These are phyloP conservation scores for Morpho achilles DNA, from an alignment of 2,888 invertebrate genomes.

Conservation along the genomic window DNA sequence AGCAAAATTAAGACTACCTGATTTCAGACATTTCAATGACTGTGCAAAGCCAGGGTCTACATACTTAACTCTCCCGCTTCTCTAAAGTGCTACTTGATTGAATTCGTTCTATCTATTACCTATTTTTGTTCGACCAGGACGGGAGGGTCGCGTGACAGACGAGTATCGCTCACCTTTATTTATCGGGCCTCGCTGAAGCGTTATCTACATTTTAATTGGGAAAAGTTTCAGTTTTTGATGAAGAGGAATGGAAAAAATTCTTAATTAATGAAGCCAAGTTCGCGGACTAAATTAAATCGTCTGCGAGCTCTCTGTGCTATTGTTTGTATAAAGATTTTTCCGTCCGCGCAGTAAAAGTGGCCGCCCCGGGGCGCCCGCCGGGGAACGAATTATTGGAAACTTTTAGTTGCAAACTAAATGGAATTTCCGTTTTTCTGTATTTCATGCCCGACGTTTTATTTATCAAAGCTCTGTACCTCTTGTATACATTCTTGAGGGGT, in stretches of 20 bases:
- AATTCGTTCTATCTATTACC: too few relatives aligned
- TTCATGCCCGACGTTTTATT: too few relatives aligned
- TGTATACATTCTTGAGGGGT: too few relatives aligned
- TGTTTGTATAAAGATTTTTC: slow-evolving; percentile 37
- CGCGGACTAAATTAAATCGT: slow-evolving; percentile 46
- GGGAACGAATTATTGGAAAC: slow-evolving; percentile 14
- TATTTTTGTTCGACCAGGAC: too few relatives aligned
- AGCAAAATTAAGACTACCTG: too few relatives aligned
- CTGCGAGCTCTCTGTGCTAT: slow-evolving; percentile 42
- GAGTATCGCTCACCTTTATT: slow-evolving; percentile 1
- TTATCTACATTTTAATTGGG: slow-evolving; percentile 17
- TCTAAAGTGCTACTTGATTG: too few relatives aligned
- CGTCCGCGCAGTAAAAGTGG: slow-evolving; percentile 6
- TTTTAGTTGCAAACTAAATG: slow-evolving; percentile 15
- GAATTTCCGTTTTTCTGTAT: slow-evolving; percentile 13
- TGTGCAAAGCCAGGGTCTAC: too few relatives aligned
- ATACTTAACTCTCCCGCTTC: too few relatives aligned
- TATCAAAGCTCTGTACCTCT: too few relatives aligned
- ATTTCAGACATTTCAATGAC: too few relatives aligned
- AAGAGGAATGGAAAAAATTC: slow-evolving; percentile 41
- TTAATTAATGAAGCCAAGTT: slow-evolving; percentile 12
- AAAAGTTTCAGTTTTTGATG: slow-evolving; percentile 53
- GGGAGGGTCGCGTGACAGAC: too few relatives aligned
- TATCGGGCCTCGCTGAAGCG: slow-evolving; percentile 8
- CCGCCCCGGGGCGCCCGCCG: not conserved